Base-by-base conservation (phyloP, 2,888 invertebrate genomes). In the Meloe dianella region DNA sequence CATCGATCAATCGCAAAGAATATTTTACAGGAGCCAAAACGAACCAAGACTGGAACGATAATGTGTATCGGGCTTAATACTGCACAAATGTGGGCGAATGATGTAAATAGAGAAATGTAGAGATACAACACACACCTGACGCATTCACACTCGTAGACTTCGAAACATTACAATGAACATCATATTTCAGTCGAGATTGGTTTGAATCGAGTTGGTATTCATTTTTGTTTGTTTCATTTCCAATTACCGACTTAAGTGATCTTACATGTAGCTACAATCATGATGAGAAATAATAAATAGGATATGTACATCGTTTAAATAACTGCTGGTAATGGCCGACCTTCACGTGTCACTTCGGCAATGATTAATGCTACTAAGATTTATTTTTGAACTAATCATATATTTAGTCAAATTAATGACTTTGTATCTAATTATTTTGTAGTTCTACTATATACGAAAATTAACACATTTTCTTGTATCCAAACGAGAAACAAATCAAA, bases 331-430 rank as follows among this genome's bases (percentile, higher is more conserved):
- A 62, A 68, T 35, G 30, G 47, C 24, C 56, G 76, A 72, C 78
- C 77, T 78, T 77, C 76, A 73, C 70, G 57, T 71, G 63, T 70
- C 61, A 71, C 70, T 69, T 65, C 35, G 41, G 41, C 62, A 61
- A 75, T 79, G 81, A 81, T 81, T 81, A 79, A 81, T 81, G 79
- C 73, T 74, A 73, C 68, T 75, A 69, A 73, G 72, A 75, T 74
- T 78, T 78, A 75, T 74, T 76, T 78, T 77, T 78, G 79, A 80
- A 80, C 79, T 81, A 81, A 81, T 81, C 79, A 78, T 76, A 77
- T 78, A 77, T 77, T 76, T 78, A 80, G 78, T 77, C 77, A 80
- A 80, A 80, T 79, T 78, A 79, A 80, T 81, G 80, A 79, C 78
- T 77, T 74, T 74, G 71, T 74, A 75, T 73, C 74, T 78, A 78